A percentile compares a stretch with the other conserved stretches of the same genome.
Conservation (phyloP, 2,113 vertebrate genomes). For the Podocnemis expansa region DNA sequence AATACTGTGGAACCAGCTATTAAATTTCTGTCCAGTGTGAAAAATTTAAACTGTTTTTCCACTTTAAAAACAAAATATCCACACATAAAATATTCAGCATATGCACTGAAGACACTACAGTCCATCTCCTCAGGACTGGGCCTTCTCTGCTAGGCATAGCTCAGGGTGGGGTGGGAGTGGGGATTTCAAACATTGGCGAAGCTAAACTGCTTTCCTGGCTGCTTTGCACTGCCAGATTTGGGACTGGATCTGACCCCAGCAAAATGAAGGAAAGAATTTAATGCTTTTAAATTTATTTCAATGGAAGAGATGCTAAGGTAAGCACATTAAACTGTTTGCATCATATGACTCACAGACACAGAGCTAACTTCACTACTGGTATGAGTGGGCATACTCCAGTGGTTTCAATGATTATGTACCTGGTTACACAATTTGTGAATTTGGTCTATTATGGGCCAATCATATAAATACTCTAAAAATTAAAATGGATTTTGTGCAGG, state of each 20-base stretch:
- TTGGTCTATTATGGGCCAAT: background rate
- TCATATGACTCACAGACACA: background rate
- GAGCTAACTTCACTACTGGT: background rate
- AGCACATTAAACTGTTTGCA: background rate
- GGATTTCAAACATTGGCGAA: background rate
- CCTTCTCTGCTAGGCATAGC: fast-evolving
- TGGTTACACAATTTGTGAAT: background rate
- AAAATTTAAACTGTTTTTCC: fast-evolving
- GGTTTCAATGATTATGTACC: background rate
- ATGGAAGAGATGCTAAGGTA: background rate
- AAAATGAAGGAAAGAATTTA: background rate
- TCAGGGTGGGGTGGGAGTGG: background rate
- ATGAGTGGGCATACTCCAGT: background rate
- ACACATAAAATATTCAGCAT: background rate
- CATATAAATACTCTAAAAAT: background rate
- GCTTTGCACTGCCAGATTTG: background rate
- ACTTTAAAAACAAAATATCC: background rate
- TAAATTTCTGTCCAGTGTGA: background rate
- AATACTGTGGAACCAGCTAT: background rate
- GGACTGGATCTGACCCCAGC: background rate
- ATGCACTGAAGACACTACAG: background rate
- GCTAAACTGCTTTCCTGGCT: background rate
- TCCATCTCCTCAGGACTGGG: background rate
- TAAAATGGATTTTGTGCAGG: background rate
- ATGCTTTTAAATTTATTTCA: background rate